Percentiles rank a stretch among this genome's conserved stretches.
These are phyloP conservation scores for Pseudopleuronectes americanus DNA, from an alignment of 2,797 vertebrate genomes.

Conservation along the genomic window DNA sequence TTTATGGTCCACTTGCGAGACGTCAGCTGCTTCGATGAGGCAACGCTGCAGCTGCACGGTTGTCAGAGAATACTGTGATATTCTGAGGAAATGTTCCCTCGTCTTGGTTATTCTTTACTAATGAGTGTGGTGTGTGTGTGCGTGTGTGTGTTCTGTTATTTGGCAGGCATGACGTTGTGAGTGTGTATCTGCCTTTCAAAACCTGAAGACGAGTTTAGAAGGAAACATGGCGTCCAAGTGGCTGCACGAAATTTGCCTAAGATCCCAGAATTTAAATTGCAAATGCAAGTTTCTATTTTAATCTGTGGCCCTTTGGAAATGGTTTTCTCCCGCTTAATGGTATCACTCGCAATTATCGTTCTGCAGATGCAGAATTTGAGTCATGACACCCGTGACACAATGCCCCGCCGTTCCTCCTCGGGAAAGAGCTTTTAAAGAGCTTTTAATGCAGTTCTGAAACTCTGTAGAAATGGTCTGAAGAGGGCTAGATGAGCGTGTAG, in stretches of 20 bases:
- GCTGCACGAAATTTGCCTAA: constrained; percentile 28
- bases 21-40: constrained; percentile 41
- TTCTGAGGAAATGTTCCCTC: constrained; percentile 25
- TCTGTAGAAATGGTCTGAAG: constrained; percentile 74
- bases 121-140: constrained; percentile 25
- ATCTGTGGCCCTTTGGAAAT: constrained; percentile 56
- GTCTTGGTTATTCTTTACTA: constrained; percentile 34
- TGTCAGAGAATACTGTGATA: constrained; percentile 53
- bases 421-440: constrained; percentile 78
- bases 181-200: constrained; percentile 17
- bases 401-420: constrained; percentile 49
- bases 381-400: constrained; percentile 63
- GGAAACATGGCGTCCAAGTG: constrained; percentile 17
- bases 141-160: background rate
- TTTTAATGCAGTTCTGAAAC: constrained; percentile 82
- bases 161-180: background rate
- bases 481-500: constrained; percentile 74
- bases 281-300: constrained; percentile 71
- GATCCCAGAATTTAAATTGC: constrained; percentile 66
- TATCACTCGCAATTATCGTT: constrained; percentile 67
- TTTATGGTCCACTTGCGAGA: constrained; percentile 59
- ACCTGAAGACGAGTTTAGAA: constrained; percentile 7
- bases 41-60: constrained; percentile 34
- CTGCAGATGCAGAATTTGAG: constrained; percentile 65
- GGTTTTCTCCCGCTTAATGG: constrained; percentile 62